Evolutionary conservation across 2,113 vertebrate genomes (phyloP).

Genomic region (Sakesphorus luctuosus): DNA sequence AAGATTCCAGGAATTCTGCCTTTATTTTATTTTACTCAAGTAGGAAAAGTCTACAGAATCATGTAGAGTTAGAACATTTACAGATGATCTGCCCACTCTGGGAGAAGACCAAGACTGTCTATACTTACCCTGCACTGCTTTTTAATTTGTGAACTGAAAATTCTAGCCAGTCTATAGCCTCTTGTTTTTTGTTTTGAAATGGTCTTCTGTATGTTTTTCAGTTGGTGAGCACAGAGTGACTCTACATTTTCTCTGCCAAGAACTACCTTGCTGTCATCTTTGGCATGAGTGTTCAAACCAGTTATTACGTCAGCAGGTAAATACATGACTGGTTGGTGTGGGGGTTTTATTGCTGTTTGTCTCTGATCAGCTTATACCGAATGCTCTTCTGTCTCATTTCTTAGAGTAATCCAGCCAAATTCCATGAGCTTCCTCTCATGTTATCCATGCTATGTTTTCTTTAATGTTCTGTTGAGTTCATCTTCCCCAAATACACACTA

Average conservation of each 20-base stretch:
- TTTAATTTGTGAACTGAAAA: not conserved
- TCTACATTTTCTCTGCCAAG: not conserved
- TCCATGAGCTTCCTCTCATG: not conserved
- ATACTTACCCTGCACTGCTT: not conserved
- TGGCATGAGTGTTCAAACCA: not conserved
- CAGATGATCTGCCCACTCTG: not conserved
- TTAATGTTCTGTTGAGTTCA: not conserved
- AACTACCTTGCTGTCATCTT: not conserved
- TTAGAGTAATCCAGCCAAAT: not conserved
- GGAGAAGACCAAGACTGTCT: not conserved
- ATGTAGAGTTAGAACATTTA: not conserved
- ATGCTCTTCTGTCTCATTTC: not conserved
- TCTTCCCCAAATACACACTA: not conserved
- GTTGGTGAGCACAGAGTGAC: not conserved
- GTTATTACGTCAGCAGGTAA: not conserved
- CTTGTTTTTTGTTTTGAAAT: not conserved
- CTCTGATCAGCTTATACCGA: not conserved
- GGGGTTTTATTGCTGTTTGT: not conserved
- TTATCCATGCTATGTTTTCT: not conserved
- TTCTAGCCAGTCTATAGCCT: not conserved
- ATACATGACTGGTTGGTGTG: not conserved
- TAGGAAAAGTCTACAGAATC: not conserved
- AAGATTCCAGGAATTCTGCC: not conserved
- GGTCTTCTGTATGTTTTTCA: not conserved
- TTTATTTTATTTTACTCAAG: not conserved